These are phyloP conservation scores for Troides oblongomaculatus DNA, from an alignment of 2,888 invertebrate species.

Conservation along the genomic window DNA sequence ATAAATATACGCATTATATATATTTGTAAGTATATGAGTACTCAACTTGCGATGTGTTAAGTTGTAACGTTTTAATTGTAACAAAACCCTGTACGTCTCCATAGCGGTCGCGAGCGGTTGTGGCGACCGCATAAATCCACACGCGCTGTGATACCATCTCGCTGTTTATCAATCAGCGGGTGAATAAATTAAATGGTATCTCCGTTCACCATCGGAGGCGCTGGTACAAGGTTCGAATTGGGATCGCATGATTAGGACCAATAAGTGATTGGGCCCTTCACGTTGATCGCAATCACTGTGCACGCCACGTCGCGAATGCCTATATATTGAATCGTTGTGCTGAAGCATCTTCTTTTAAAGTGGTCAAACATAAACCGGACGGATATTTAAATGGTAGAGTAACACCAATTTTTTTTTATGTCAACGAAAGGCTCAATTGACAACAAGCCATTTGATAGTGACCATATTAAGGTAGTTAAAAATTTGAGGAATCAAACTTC, in stretches of 20 bases:
- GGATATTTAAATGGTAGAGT: no score
- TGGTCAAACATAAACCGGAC: no score
- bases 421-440: no score
- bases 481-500: no score
- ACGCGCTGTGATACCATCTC: slow-evolving; percentile 46
- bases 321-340: no score
- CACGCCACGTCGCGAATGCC: neutral
- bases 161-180: slow-evolving; percentile 50
- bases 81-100: slow-evolving; percentile 36
- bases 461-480: no score
- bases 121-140: slow-evolving; percentile 47
- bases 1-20: no score
- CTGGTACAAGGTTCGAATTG: slow-evolving; percentile 45
- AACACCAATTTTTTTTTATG: no score
- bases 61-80: slow-evolving; percentile 20
- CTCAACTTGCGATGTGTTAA: neutral
- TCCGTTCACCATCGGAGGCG: slow-evolving; percentile 36
- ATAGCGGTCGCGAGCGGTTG: slow-evolving; percentile 42
- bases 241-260: slow-evolving; percentile 48
- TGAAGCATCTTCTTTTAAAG: no score
- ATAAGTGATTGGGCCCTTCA: slow-evolving; percentile 35
- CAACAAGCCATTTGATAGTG: no score
- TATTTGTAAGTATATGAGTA: no score
- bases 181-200: slow-evolving; percentile 49
- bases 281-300: slow-evolving; percentile 30